Evolutionary conservation across 2,888 invertebrate species (phyloP).

Genomic region (Caenorhabditis sp.): DNA sequence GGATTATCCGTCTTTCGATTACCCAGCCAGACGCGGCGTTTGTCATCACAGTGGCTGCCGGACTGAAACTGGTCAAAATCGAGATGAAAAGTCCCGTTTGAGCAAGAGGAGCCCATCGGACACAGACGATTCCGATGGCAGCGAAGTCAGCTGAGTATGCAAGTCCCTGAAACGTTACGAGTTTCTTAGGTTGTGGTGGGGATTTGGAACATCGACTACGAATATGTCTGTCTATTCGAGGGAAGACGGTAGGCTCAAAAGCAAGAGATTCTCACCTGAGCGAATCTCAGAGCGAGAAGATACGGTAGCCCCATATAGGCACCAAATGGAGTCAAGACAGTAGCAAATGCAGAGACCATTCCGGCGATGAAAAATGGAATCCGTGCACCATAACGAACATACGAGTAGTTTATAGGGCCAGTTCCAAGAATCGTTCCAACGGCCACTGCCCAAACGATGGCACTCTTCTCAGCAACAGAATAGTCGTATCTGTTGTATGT

Average conservation of each 20-base stretch:
- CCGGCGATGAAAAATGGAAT: constrained; percentile 75
- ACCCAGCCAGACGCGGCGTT: constrained; percentile 79
- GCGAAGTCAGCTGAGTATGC: constrained; percentile 76
- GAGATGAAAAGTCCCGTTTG: constrained; percentile 79
- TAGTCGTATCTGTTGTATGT: constrained; percentile 72
- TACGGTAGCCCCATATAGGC: constrained; percentile 65
- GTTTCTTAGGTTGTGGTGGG: no score
- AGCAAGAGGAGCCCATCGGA: constrained; percentile 78
- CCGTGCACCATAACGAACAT: constrained; percentile 76
- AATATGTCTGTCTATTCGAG: no score
- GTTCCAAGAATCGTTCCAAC: constrained; percentile 77
- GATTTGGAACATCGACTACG: no score
- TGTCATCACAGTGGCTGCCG: constrained; percentile 76
- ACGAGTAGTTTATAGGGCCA: constrained; percentile 76
- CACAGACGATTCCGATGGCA: constrained; percentile 74
- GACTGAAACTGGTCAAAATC: constrained; percentile 79
- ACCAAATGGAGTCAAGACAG: constrained; percentile 68
- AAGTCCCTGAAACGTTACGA: constrained; percentile 63
- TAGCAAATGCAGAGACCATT: constrained; percentile 68
- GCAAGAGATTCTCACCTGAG: constrained; percentile 59
- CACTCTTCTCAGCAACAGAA: constrained; percentile 71
- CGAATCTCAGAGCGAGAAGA: constrained; percentile 68
- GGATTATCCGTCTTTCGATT: constrained; percentile 38
- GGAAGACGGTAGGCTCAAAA: no score
- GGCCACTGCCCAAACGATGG: constrained; percentile 78